A percentile compares a stretch with the other conserved stretches of the same genome.
Conservation (phyloP, 2,797 vertebrate genomes). For the Emys orbicularis region DNA sequence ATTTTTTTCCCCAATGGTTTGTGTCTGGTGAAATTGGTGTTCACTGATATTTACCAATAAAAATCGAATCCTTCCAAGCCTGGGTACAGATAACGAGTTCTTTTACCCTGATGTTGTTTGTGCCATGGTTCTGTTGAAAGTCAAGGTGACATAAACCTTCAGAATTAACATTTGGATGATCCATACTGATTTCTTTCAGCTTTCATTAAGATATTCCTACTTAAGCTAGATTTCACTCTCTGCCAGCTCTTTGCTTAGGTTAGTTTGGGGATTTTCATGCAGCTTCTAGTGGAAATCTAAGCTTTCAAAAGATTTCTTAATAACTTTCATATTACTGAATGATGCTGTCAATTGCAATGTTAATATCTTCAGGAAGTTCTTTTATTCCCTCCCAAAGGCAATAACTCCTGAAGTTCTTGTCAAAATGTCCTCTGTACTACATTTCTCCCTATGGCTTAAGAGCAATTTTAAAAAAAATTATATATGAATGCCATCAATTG, state of each 20-base stretch:
- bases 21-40: background rate
- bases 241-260: background rate
- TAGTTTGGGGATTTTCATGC: background rate
- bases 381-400: background rate
- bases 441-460: background rate
- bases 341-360: background rate
- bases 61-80: background rate
- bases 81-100: background rate
- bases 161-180: background rate
- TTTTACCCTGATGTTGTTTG: background rate
- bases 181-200: background rate
- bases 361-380: background rate
- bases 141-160: background rate
- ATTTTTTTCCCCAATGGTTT: background rate
- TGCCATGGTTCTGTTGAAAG: background rate
- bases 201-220: background rate
- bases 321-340: background rate
- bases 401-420: background rate
- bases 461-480: background rate
- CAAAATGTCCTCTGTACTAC: background rate
- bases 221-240: background rate
- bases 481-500: background rate
- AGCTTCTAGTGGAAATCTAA: background rate
- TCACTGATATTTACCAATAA: background rate
- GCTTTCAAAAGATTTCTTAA: background rate